These are phyloP conservation scores for Paramuricea clavata DNA, from an alignment of 92 coral and sea anemone genomes.

Conservation along the genomic window DNA sequence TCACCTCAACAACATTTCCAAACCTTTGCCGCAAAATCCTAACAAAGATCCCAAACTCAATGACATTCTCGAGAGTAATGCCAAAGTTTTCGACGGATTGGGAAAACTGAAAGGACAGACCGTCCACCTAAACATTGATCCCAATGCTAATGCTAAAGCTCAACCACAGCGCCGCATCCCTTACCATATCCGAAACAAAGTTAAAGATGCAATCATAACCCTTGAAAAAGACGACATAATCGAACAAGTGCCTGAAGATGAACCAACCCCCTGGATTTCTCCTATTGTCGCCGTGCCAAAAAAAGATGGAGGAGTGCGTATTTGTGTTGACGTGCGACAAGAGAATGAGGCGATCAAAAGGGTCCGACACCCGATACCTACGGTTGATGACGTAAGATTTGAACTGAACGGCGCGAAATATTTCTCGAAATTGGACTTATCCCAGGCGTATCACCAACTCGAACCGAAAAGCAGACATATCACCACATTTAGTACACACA, in stretches of 20 bases:
- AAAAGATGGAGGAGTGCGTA: slow-evolving; percentile 23
- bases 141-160: slow-evolving; percentile 18
- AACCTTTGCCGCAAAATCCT: not conserved
- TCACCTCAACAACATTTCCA: not conserved
- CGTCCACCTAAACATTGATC: slow-evolving; percentile 27
- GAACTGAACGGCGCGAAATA: slow-evolving; percentile 25
- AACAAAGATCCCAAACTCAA: not conserved
- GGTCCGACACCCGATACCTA: slow-evolving; percentile 28
- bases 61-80: not conserved
- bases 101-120: slow-evolving; percentile 14
- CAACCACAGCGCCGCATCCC: slow-evolving; percentile 37
- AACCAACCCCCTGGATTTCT: slow-evolving; percentile 37
- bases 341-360: slow-evolving; percentile 35
- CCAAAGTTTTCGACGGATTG: not conserved
- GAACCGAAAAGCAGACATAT: slow-evolving; percentile 21
- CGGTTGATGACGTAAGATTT: slow-evolving; percentile 26
- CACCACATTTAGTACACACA: slow-evolving; percentile 25
- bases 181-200: slow-evolving; percentile 17
- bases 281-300: slow-evolving; percentile 48
- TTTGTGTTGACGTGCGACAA: slow-evolving; percentile 53
- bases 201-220: slow-evolving; percentile 21
- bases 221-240: slow-evolving; percentile 17
- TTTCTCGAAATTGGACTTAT: slow-evolving; percentile 20
- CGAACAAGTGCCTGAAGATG: slow-evolving; percentile 27
- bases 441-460: slow-evolving; percentile 37